Conservation (phyloP, 2,888 invertebrate genomes). For the Achlya flavicornis region DNA sequence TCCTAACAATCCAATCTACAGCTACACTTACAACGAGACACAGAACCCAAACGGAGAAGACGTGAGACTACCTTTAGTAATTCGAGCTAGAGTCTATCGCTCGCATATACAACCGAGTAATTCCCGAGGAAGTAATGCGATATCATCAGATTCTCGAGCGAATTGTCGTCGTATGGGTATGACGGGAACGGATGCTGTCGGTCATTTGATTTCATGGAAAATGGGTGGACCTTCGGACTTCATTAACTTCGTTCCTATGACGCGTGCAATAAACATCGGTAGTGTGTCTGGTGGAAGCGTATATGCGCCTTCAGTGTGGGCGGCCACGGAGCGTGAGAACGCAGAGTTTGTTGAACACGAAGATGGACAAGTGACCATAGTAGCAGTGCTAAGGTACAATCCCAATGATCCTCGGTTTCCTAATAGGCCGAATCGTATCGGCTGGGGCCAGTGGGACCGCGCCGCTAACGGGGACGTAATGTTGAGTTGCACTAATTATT, state of each 20-base stretch:
- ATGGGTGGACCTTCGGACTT: neutral
- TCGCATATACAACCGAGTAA: neutral
- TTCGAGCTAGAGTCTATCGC: neutral
- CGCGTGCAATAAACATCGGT: neutral
- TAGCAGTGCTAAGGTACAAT: neutral
- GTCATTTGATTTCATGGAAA: neutral
- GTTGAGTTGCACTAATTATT: neutral
- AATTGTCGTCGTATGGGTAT: neutral
- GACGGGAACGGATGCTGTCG: neutral
- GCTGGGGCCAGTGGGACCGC: neutral
- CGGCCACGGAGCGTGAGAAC: neutral
- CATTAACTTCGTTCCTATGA: neutral
- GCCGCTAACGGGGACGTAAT: neutral
- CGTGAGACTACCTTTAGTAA: neutral
- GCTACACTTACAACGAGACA: slow-evolving; percentile 4
- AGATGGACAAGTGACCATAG: neutral
- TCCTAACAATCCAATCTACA: neutral
- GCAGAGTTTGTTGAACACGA: neutral
- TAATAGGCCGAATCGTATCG: neutral
- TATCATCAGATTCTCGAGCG: neutral
- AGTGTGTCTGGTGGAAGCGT: neutral
- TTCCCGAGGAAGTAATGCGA: neutral
- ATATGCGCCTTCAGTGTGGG: neutral
- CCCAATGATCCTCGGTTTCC: neutral
- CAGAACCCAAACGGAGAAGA: neutral